Evolutionary conservation across 2,113 vertebrate species (phyloP).

Genomic region (Lichenostomus cassidix): DNA sequence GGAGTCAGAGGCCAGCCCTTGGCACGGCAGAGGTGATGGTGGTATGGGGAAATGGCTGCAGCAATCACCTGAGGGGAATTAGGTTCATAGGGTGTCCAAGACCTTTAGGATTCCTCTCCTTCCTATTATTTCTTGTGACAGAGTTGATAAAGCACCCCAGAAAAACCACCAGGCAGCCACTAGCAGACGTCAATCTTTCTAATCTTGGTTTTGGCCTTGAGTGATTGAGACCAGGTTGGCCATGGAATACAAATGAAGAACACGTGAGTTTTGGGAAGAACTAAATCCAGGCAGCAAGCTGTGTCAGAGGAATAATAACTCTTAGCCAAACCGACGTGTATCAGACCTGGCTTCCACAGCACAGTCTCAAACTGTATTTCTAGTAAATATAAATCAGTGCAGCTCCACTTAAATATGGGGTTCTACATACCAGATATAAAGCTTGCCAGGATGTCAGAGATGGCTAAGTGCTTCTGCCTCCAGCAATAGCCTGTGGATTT

Average conservation of each 20-base stretch:
- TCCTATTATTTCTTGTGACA: background rate
- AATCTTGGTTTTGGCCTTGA: constrained; percentile 18
- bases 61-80: background rate
- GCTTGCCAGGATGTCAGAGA: background rate
- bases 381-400: constrained; percentile 12
- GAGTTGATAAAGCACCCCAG: constrained; percentile 15
- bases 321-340: background rate
- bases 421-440: background rate
- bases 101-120: background rate
- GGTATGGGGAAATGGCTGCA: background rate
- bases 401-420: background rate
- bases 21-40: background rate
- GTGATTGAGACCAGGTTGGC: background rate
- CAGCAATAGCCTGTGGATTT: accelerated
- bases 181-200: constrained; percentile 3
- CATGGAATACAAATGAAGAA: constrained; percentile 28
- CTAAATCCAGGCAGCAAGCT: background rate
- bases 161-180: background rate
- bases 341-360: background rate
- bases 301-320: constrained; percentile 22
- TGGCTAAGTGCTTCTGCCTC: background rate
- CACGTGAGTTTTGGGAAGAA: constrained; percentile 10
- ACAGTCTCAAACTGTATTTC: background rate
- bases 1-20: background rate
- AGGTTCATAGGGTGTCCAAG: background rate